A percentile compares a stretch with the other conserved stretches of the same genome.
Conservation (phyloP, 2,888 invertebrate species). For the Polietes domitor region DNA sequence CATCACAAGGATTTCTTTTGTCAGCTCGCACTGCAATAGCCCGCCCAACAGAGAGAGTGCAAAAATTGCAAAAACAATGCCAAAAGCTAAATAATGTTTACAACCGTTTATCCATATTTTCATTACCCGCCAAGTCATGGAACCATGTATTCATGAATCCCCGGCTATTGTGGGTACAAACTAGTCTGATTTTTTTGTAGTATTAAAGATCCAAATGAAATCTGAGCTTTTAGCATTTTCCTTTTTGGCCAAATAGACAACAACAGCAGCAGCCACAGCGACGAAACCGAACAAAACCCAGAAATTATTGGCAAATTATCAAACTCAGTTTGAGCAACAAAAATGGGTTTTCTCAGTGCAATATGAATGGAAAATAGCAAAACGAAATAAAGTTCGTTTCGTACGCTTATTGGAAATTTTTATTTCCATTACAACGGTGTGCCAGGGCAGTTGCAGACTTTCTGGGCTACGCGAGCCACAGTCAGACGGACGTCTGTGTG, state of each 20-base stretch:
- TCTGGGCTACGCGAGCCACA: not conserved
- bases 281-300: slow-evolving; percentile 15
- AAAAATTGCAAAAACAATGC: slow-evolving; percentile 33
- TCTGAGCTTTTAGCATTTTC: slow-evolving; percentile 57
- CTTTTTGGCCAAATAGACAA: slow-evolving; percentile 11
- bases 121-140: slow-evolving; percentile 26
- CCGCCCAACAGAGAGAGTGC: too few relatives aligned
- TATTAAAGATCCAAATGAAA: slow-evolving; percentile 41
- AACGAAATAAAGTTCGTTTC: not conserved
- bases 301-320: slow-evolving; percentile 55
- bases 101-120: slow-evolving; percentile 58
- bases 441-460: not conserved
- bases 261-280: slow-evolving; percentile 39
- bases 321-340: slow-evolving; percentile 51
- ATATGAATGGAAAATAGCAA: not conserved
- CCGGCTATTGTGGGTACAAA: not conserved
- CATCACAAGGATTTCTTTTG: slow-evolving; percentile 14
- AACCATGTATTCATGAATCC: not conserved
- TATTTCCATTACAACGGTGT: not conserved
- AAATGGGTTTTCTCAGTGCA: slow-evolving; percentile 2
- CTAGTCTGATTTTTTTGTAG: not conserved
- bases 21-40: not conserved
- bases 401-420: slow-evolving; percentile 1
- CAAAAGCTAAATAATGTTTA: slow-evolving; percentile 60
- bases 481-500: not conserved